Evolutionary conservation across 1,140 invertebrate genomes (phyloP).

Genomic region (Drosophila kikkawai): DNA sequence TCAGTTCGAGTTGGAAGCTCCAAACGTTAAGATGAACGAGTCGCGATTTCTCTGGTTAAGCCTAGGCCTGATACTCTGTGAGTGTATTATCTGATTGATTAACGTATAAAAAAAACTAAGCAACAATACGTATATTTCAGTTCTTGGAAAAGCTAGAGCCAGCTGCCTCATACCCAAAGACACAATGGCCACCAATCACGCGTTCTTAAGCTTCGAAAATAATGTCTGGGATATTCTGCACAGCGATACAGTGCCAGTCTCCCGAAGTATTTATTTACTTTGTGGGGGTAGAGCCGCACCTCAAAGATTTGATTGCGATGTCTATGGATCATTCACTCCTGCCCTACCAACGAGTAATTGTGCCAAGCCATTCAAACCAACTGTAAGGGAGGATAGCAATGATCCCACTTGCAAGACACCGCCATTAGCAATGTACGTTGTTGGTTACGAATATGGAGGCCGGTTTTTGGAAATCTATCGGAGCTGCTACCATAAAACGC

Average conservation of each 20-base stretch:
- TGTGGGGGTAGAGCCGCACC: not conserved
- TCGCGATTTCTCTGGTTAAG: not conserved
- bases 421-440: slow-evolving; percentile 5
- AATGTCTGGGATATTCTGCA: not conserved
- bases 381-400: not conserved
- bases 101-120: too few relatives aligned
- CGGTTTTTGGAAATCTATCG: slow-evolving; percentile 46
- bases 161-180: not conserved
- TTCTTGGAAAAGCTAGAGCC: not conserved
- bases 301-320: not conserved
- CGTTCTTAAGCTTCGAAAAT: not conserved
- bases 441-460: slow-evolving; percentile 19
- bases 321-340: not conserved
- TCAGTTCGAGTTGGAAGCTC: slow-evolving; percentile 15
- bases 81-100: not conserved
- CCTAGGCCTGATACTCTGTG: not conserved
- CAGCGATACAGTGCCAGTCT: slow-evolving; percentile 1
- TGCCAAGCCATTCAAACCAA: not conserved
- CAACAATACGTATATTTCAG: not conserved
- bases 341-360: slow-evolving; percentile 4
- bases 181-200: not conserved
- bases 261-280: not conserved
- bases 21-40: slow-evolving; percentile 21
- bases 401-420: slow-evolving; percentile 8
- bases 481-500: slow-evolving; percentile 23